Evolutionary conservation across 2,888 invertebrate genomes (phyloP).

Genomic region (Acronicta psi): DNA sequence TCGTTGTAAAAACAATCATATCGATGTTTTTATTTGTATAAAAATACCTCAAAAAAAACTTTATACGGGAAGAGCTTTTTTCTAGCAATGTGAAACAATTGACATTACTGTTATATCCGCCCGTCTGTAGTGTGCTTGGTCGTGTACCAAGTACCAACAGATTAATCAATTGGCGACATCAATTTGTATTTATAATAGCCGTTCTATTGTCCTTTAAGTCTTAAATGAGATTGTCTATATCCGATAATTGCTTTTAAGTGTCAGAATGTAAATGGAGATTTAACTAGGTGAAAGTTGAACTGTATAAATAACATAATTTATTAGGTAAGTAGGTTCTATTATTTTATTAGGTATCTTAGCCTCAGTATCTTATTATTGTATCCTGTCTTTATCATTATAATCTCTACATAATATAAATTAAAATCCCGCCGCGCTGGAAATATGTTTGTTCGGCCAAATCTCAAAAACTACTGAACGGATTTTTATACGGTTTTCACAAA

Average conservation of each 20-base stretch:
- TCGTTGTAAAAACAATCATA: conserved; percentile 17
- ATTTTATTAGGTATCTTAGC: no score
- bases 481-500: no score
- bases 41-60: background rate
- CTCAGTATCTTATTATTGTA: no score
- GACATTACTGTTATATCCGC: conserved; percentile 17
- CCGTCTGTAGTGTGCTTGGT: conserved; percentile 49
- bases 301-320: no score
- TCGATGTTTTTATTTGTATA: background rate
- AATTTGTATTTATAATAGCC: conserved; percentile 58
- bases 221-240: conserved; percentile 42
- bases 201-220: conserved; percentile 40
- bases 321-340: no score
- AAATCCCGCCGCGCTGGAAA: no score
- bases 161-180: conserved; percentile 60
- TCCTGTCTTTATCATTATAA: no score
- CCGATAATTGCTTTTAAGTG: conserved; percentile 10
- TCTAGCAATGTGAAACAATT: conserved; percentile 12
- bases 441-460: no score
- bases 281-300: background rate
- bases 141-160: conserved; percentile 53
- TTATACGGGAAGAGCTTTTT: background rate
- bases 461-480: no score
- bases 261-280: conserved; percentile 3
- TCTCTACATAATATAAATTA: no score